phyloP scores from a whole-genome alignment of 2,797 vertebrate genomes.

The Tinamus major region DNA sequence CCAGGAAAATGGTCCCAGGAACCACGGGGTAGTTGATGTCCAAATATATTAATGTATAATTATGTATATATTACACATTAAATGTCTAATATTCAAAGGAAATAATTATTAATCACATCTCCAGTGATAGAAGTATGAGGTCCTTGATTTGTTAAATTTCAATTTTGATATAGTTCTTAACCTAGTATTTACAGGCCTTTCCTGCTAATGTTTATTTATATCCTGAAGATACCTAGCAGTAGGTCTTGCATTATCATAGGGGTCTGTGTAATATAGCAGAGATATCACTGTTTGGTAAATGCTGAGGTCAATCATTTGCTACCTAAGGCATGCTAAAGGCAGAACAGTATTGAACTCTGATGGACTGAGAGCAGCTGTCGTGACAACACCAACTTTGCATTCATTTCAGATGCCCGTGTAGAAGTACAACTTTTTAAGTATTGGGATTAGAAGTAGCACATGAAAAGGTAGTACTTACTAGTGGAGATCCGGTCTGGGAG shows the following conservation, averaged over 20 bases:
- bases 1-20: neutral
- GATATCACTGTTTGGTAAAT: neutral
- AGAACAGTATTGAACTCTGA: slow-evolving; percentile 14
- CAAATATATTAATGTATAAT: neutral
- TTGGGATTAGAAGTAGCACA: neutral
- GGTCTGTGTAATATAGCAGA: neutral
- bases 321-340: neutral
- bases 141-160: neutral
- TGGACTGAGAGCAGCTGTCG: slow-evolving; percentile 19
- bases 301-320: neutral
- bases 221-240: neutral
- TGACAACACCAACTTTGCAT: neutral
- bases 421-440: neutral
- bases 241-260: neutral
- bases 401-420: neutral
- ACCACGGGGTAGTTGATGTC: neutral
- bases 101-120: neutral
- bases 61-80: neutral
- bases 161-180: neutral
- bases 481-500: neutral
- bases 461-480: neutral
- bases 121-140: neutral
- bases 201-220: neutral
- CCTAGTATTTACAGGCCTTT: neutral
- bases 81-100: neutral